A percentile compares a stretch with the other conserved stretches of the same genome.
Conservation (phyloP, 2,888 invertebrate species). For the Volucella bombylans region DNA sequence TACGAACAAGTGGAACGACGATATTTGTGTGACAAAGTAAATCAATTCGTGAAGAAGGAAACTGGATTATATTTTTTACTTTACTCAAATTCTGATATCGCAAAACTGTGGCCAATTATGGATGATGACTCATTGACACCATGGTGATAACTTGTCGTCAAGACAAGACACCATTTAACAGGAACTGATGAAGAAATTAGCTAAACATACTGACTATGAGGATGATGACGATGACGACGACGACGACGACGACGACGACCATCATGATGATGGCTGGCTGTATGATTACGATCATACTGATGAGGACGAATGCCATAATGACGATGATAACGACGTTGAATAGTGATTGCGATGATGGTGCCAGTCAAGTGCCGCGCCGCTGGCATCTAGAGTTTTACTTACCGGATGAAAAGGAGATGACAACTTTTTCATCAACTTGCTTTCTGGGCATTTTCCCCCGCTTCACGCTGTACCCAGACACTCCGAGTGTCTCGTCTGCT, state of each 20-base stretch:
- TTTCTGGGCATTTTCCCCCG: slow-evolving; percentile 11
- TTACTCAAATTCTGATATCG: slow-evolving; percentile 27
- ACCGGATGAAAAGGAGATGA: slow-evolving; percentile 66
- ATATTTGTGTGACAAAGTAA: slow-evolving; percentile 2
- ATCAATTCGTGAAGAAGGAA: slow-evolving; percentile 32
- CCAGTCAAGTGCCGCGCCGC: slow-evolving; percentile 50
- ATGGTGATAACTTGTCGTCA: slow-evolving; percentile 67
- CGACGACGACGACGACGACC: slow-evolving; percentile 18
- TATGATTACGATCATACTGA: background rate
- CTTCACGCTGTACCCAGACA: too few species aligned
- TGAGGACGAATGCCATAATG: slow-evolving; percentile 10
- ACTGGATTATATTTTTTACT: slow-evolving; percentile 48
- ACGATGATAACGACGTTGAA: slow-evolving; percentile 29
- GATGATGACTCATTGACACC: slow-evolving; percentile 71
- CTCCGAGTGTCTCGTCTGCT: too few species aligned
- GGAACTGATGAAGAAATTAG: slow-evolving; percentile 67
- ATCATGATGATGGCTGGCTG: background rate
- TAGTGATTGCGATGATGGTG: slow-evolving; percentile 54
- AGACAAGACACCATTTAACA: slow-evolving; percentile 67
- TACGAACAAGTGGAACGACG: too few species aligned
- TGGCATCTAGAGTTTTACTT: slow-evolving; percentile 51
- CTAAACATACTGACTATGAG: slow-evolving; percentile 64
- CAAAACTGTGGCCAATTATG: slow-evolving; percentile 47
- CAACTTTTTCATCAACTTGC: slow-evolving; percentile 55
- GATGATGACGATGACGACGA: slow-evolving; percentile 41